phyloP scores from a whole-genome alignment of 2,797 vertebrate genomes.

The Protonibea diacanthus region DNA sequence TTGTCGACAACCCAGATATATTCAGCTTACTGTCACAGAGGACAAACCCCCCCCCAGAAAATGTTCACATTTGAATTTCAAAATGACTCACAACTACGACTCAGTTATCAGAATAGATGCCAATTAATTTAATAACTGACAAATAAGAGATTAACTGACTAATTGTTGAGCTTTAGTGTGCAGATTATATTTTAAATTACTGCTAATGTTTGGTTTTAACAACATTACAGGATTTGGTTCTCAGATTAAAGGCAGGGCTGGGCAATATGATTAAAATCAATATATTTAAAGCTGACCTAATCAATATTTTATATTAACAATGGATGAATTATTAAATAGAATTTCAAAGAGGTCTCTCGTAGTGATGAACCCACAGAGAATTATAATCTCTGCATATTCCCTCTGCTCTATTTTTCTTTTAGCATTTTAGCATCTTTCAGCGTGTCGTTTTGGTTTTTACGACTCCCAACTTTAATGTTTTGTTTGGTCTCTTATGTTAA shows the following conservation, averaged over 20 bases:
- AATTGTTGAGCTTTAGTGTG: no score
- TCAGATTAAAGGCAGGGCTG: neutral
- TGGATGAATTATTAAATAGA: neutral
- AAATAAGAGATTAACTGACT: no score
- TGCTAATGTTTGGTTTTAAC: neutral
- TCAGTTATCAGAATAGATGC: no score
- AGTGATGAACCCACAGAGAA: neutral
- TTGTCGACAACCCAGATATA: no score
- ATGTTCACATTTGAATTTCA: no score
- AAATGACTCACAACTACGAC: no score
- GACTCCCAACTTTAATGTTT: neutral
- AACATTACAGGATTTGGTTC: rapidly evolving
- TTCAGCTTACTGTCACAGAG: no score
- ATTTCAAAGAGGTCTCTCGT: neutral
- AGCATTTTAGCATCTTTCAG: conserved; percentile 8
- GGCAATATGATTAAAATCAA: conserved; percentile 9
- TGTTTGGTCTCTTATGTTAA: neutral
- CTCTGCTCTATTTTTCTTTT: neutral
- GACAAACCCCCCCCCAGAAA: no score
- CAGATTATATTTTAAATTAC: neutral
- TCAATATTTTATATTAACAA: neutral
- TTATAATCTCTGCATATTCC: neutral
- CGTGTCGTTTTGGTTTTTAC: neutral
- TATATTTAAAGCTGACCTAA: neutral
- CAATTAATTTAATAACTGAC: no score